A percentile compares a stretch with the other conserved stretches of the same genome.
These are phyloP conservation scores for Colaptes auratus DNA, from an alignment of 2,113 vertebrate species.

Conservation along the genomic window DNA sequence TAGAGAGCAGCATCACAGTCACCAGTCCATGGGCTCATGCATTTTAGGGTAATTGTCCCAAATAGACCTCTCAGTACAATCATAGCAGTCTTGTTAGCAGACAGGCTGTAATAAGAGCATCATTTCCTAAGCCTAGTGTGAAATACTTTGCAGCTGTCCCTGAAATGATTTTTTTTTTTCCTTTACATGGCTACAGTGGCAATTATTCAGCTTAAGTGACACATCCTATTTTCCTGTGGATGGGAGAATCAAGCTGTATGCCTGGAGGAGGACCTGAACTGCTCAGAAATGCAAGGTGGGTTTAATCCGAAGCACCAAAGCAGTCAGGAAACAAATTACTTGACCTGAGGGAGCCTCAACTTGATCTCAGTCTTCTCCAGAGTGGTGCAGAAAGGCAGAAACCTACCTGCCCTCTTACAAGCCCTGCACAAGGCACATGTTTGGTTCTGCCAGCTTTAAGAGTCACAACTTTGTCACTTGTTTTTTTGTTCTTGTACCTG, in stretches of 20 bases:
- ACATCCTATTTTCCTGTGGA: background rate
- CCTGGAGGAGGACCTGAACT: background rate
- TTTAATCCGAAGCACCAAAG: background rate
- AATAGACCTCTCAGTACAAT: no score
- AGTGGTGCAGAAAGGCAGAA: background rate
- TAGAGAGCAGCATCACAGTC: background rate
- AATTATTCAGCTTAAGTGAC: background rate
- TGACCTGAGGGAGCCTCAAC: background rate
- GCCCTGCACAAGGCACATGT: background rate
- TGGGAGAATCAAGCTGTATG: background rate
- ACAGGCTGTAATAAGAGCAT: background rate
- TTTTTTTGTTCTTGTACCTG: no score
- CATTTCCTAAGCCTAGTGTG: background rate
- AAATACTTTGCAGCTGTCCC: background rate
- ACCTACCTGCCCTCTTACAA: background rate
- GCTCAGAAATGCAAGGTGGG: background rate
- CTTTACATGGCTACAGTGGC: background rate
- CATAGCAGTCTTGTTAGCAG: no score
- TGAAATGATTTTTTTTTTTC: background rate
- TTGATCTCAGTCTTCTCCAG: background rate
- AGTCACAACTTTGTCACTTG: accelerated
- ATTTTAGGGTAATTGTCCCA: background rate
- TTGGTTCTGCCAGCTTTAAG: background rate
- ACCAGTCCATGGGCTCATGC: accelerated
- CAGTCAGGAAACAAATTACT: background rate